Percentiles rank a stretch among this genome's conserved stretches.
Conservation (phyloP, 2,797 vertebrate species). For the Simalia tracyae region DNA sequence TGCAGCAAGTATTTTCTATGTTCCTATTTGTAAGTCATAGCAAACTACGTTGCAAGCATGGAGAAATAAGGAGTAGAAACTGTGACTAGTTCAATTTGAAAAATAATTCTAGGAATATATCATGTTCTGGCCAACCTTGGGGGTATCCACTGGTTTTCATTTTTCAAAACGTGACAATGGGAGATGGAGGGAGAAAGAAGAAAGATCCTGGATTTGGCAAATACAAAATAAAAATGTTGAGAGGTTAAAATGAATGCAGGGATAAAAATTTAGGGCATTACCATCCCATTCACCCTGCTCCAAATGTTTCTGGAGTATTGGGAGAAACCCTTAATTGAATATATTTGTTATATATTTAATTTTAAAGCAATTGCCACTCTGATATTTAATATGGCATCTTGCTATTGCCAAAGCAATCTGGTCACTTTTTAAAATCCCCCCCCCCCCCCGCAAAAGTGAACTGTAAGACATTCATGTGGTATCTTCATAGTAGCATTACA, state of each 20-base stretch:
- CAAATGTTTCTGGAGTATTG: neutral
- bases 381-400: slow-evolving; percentile 12
- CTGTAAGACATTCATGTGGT: neutral
- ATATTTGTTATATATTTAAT: slow-evolving; percentile 7
- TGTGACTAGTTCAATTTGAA: neutral
- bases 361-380: neutral
- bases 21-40: neutral
- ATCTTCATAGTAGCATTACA: neutral
- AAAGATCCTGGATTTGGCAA: neutral
- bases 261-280: neutral
- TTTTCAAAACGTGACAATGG: neutral
- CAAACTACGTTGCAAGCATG: neutral
- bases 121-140: neutral
- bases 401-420: neutral
- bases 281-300: too few species aligned
- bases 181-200: neutral
- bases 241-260: neutral
- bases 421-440: neutral
- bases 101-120: neutral
- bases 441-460: neutral
- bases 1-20: neutral
- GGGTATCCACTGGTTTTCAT: neutral
- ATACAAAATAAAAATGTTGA: neutral
- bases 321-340: slow-evolving; percentile 3
- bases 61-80: neutral